Evolutionary conservation across 1,140 invertebrate species (phyloP).

Genomic region (Chelonus insularis): DNA sequence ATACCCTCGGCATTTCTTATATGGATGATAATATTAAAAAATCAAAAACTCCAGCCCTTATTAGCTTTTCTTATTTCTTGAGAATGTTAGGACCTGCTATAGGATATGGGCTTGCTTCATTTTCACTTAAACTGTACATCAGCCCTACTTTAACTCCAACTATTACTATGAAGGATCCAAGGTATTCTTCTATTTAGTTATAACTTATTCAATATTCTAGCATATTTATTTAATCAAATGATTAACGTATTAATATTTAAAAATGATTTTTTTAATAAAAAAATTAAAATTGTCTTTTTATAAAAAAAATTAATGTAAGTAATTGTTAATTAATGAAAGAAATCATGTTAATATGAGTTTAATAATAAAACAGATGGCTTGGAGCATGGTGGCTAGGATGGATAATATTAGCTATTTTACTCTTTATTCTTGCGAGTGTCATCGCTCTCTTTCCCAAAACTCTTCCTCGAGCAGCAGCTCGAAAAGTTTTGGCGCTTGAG

Average conservation of each 20-base stretch:
- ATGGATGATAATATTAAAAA: conserved; percentile 74
- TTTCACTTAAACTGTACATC: conserved; percentile 71
- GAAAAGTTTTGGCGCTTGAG: conserved; percentile 58
- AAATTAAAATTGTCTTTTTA: too few relatives aligned
- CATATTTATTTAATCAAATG: too few relatives aligned
- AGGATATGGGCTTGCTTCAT: conserved; percentile 71
- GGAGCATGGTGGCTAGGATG: conserved; percentile 82
- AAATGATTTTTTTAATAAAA: too few relatives aligned
- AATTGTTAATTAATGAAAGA: too few relatives aligned
- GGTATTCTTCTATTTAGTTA: conserved; percentile 46
- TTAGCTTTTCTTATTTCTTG: conserved; percentile 72
- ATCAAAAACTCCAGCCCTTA: conserved; percentile 68
- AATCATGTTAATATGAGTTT: neutral
- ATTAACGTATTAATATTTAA: too few relatives aligned
- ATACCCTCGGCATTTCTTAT: conserved; percentile 71
- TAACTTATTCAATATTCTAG: too few relatives aligned
- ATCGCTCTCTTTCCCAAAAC: conserved; percentile 70
- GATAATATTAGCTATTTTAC: conserved; percentile 69
- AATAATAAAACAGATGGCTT: conserved; percentile 62
- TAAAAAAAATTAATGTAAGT: too few relatives aligned
- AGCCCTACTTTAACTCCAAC: conserved; percentile 70
- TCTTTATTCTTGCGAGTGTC: conserved; percentile 67
- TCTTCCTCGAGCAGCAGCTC: conserved; percentile 64
- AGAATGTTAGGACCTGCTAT: conserved; percentile 73
- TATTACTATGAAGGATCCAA: conserved; percentile 69